Percentiles rank a stretch among this genome's conserved stretches.
Conservation (phyloP, 1,140 invertebrate species). For the Ptiloglossa arizonensis region DNA sequence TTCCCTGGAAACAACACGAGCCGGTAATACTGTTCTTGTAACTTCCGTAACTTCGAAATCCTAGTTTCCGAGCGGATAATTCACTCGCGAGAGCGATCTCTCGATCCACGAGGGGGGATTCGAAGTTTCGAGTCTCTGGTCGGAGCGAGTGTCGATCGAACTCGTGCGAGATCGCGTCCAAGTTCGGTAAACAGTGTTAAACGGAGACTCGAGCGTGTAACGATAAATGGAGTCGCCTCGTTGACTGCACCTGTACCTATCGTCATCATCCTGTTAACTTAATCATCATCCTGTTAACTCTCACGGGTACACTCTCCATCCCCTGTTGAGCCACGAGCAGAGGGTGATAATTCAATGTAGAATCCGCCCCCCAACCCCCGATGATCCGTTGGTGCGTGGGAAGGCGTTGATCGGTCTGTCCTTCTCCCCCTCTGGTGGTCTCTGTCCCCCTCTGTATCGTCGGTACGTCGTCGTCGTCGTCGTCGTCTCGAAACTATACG, state of each 20-base stretch:
- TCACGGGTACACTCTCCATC: slow-evolving; percentile 28
- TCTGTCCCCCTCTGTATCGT: not conserved
- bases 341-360: slow-evolving; percentile 68
- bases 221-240: slow-evolving; percentile 54
- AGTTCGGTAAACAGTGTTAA: slow-evolving; percentile 11
- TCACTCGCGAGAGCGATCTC: not conserved
- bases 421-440: not conserved
- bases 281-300: slow-evolving; percentile 62
- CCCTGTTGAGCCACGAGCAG: slow-evolving; percentile 43
- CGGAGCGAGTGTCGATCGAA: not conserved
- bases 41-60: too few relatives aligned
- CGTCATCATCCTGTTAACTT: slow-evolving; percentile 62
- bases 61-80: not conserved
- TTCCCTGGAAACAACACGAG: too few relatives aligned
- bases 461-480: not conserved
- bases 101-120: not conserved
- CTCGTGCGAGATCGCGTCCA: not conserved
- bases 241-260: slow-evolving; percentile 53
- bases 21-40: too few relatives aligned
- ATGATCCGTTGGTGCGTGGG: slow-evolving; percentile 21
- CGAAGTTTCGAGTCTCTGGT: not conserved
- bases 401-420: not conserved
- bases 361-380: slow-evolving; percentile 49
- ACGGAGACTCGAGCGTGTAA: not conserved
- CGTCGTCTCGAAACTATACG: slow-evolving; percentile 62